phyloP scores from a whole-genome alignment of 2,113 vertebrate species.

The Meleagris gallopavo region DNA sequence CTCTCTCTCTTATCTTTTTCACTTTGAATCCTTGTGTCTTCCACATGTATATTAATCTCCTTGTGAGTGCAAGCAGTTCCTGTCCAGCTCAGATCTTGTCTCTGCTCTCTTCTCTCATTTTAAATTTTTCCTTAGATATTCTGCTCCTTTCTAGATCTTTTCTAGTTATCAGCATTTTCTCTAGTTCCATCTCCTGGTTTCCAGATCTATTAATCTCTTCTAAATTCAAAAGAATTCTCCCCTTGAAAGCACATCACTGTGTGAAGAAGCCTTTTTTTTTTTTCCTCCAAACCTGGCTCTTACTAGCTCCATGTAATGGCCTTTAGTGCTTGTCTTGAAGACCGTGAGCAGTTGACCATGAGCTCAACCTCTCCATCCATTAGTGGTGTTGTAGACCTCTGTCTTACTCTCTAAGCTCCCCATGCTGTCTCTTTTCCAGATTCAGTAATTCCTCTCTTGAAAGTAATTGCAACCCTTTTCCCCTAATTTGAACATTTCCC shows the following conservation, averaged over 20 bases:
- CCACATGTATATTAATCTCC: background rate
- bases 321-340: background rate
- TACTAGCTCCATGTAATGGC: background rate
- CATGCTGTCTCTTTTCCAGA: background rate
- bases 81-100: background rate
- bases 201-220: background rate
- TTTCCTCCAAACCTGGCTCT: background rate
- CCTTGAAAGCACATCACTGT: background rate
- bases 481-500: background rate
- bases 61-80: background rate
- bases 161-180: background rate
- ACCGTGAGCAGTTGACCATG: background rate
- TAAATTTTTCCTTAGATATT: background rate
- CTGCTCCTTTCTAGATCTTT: background rate
- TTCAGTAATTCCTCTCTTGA: background rate
- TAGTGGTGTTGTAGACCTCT: background rate
- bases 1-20: background rate
- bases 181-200: background rate
- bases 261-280: background rate
- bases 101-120: background rate
- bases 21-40: background rate
- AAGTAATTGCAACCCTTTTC: background rate
- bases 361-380: background rate
- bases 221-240: background rate
- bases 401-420: background rate